phyloP scores from a whole-genome alignment of 2,113 vertebrate genomes.

The Ploceus nigricollis region DNA sequence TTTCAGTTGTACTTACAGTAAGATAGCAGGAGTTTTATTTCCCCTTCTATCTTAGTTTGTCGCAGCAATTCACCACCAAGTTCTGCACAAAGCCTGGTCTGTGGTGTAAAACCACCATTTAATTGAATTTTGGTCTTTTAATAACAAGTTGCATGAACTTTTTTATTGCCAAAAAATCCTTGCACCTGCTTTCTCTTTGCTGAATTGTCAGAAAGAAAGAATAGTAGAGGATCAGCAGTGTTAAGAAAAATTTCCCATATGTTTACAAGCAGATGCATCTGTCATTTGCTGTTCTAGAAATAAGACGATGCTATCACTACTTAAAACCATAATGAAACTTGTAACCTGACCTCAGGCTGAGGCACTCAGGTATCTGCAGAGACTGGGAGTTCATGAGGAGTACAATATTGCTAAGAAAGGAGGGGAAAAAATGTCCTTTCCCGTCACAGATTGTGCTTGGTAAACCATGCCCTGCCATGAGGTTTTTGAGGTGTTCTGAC shows the following conservation, averaged over 20 bases:
- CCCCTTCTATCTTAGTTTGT: neutral
- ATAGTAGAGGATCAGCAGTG: neutral
- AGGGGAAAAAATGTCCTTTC: neutral
- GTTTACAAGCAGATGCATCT: slow-evolving; percentile 30
- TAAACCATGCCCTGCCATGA: neutral
- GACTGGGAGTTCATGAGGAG: neutral
- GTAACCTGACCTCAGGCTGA: neutral
- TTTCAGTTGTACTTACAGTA: neutral
- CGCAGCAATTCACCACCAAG: neutral
- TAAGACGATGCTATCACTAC: neutral
- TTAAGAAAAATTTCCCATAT: slow-evolving; percentile 23
- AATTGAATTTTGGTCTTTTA: neutral
- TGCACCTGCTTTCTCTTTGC: slow-evolving; percentile 35
- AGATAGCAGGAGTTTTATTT: neutral
- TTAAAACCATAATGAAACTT: neutral
- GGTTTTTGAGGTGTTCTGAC: neutral
- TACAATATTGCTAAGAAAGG: neutral
- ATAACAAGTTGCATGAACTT: neutral
- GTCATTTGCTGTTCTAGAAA: slow-evolving; percentile 40
- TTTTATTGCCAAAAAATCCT: neutral
- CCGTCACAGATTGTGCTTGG: neutral
- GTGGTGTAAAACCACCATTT: neutral
- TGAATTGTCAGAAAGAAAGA: slow-evolving; percentile 17
- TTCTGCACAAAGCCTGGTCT: neutral
- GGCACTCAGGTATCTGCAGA: neutral